Evolutionary conservation across 1,140 invertebrate genomes (phyloP).

Genomic region (Scaptodrosophila lebanonensis): DNA sequence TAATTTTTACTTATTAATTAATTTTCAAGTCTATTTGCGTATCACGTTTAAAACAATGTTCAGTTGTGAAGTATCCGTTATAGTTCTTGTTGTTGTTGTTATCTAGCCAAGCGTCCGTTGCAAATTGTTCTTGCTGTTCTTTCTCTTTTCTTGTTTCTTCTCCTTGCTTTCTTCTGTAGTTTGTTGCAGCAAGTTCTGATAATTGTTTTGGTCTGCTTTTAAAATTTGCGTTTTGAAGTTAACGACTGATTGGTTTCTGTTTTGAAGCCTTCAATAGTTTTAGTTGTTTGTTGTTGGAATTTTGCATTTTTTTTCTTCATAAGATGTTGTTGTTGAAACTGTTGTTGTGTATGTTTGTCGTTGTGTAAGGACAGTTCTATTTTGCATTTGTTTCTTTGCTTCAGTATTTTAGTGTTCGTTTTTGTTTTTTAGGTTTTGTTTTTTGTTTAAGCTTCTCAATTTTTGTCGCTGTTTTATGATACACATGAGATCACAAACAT

Average conservation of each 20-base stretch:
- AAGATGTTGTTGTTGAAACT: conserved; percentile 37
- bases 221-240: conserved; percentile 66
- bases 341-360: conserved; percentile 23
- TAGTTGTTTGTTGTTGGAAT: conserved; percentile 41
- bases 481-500: conserved; percentile 77
- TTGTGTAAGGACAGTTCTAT: conserved; percentile 45
- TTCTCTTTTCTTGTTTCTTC: background rate
- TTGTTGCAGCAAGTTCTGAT: conserved; percentile 11
- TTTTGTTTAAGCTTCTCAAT: conserved; percentile 56
- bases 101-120: conserved; percentile 39
- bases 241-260: conserved; percentile 22
- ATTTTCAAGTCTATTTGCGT: conserved; percentile 75
- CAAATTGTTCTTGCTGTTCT: no score
- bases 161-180: background rate
- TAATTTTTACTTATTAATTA: conserved; percentile 74
- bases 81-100: conserved; percentile 39
- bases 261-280: conserved; percentile 1
- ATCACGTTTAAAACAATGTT: conserved; percentile 75
- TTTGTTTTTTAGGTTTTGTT: conserved; percentile 17
- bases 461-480: conserved; percentile 64
- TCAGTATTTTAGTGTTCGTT: conserved; percentile 29
- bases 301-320: conserved; percentile 68
- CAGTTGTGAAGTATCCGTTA: conserved; percentile 72
- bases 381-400: conserved; percentile 35
- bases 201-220: conserved; percentile 41